Base-by-base conservation (phyloP, 2,888 invertebrate species). In the Toxonevra muliebris region DNA sequence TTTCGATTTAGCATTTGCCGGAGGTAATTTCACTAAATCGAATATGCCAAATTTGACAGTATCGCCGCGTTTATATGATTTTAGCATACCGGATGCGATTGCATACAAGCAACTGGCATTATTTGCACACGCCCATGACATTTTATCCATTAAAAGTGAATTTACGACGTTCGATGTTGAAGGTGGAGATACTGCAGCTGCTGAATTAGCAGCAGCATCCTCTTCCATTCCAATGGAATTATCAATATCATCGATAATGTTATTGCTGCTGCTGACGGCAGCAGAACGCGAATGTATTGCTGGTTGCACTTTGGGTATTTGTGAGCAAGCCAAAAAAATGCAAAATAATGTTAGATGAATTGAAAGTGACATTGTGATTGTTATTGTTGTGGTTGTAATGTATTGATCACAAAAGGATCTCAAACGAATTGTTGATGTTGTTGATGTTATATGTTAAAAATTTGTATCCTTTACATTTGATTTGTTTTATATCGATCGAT, bases 91-190 rank as follows among this genome's bases (percentile, higher is more conserved):
- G 69, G 81, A 86, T 19, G 88, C 86, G 77, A 89, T 80, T 45
- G 84, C 76, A 66, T 88, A 86, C 48, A 90, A 86, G 75, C 90
- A 90, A 70, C 88, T 89, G 43, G 89, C 88, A 82, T 90, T 89
- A 76, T 89, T 89, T 80, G 87, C 87, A 83, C 90, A 90, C 75
- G 78, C 77, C 85, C 85, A 85, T 57, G 79, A 82, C n/a, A 84
- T 75, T 69, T 82, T 81, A 62, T 83, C 80, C 68, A 79, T 60
- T 30, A 85, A 72, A 58, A 80, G 78, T 30, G 80, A 80, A 69
- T 82, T 83, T 48, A 76, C 75, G 7, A 20, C 17, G 68, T 15
- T 45, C 12, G 30, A 19, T 61, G 30, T 30, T 30, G 30, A 30
- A 7, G 7, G 0, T 19, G 68, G 10, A n/a, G 60, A 0, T 11